Evolutionary conservation across 2,113 vertebrate species (phyloP).

Genomic region (Pogonocichla stellata): DNA sequence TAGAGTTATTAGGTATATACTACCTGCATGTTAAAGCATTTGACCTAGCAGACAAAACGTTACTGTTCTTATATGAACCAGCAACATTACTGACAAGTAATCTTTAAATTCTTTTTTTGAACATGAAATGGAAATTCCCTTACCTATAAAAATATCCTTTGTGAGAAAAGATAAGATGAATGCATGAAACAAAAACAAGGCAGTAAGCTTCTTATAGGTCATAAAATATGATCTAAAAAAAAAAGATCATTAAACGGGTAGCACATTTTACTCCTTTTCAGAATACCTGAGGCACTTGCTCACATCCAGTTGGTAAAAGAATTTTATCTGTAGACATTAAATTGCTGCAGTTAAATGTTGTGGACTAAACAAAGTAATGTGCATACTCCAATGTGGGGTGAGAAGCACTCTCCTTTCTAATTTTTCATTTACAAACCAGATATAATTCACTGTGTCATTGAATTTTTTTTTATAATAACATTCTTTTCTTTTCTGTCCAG

Average conservation of each 20-base stretch:
- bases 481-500: neutral
- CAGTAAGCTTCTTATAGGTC: neutral
- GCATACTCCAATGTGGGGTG: fast-evolving
- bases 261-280: neutral
- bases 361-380: neutral
- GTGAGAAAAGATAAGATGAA: neutral
- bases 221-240: neutral
- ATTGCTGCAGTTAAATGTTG: neutral
- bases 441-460: neutral
- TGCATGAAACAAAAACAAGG: neutral
- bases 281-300: neutral
- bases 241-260: neutral
- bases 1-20: neutral
- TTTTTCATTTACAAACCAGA: neutral
- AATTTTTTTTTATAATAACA: neutral
- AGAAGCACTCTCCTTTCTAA: neutral
- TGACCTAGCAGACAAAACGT: neutral
- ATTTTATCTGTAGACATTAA: neutral
- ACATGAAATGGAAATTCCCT: neutral
- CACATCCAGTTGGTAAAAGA: neutral
- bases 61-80: neutral
- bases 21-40: neutral
- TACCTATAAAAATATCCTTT: neutral
- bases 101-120: neutral
- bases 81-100: neutral